Evolutionary conservation across 2,797 vertebrate species (phyloP).

Genomic region (Moxostoma hubbsi): DNA sequence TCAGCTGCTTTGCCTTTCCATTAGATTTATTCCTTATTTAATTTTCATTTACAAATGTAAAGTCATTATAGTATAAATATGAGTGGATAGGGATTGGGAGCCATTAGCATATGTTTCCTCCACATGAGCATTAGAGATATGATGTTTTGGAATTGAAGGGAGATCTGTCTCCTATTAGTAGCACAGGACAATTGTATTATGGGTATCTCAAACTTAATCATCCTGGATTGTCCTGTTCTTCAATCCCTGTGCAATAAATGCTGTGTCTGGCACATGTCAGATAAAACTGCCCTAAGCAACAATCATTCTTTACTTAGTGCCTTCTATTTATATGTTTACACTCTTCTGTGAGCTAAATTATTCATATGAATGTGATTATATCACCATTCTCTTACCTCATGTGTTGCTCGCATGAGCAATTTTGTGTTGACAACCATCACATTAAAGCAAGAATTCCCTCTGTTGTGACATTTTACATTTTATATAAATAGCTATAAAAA

Average conservation of each 20-base stretch:
- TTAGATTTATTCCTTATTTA: conserved; percentile 58
- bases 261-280: conserved; percentile 52
- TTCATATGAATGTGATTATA: conserved; percentile 50
- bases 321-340: conserved; percentile 45
- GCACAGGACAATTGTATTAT: conserved; percentile 60
- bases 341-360: conserved; percentile 32
- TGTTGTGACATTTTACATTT: conserved; percentile 25
- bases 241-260: conserved; percentile 46
- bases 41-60: conserved; percentile 63
- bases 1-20: conserved; percentile 57
- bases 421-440: conserved; percentile 5
- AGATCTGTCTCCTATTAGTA: conserved; percentile 61
- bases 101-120: conserved; percentile 65
- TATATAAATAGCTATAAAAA: conserved; percentile 43
- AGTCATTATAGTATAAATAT: conserved; percentile 64
- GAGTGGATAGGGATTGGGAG: conserved; percentile 55
- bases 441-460: conserved; percentile 34
- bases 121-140: conserved; percentile 57
- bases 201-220: conserved; percentile 48
- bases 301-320: conserved; percentile 41
- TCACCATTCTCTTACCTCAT: conserved; percentile 22
- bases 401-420: conserved; percentile 40
- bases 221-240: conserved; percentile 43
- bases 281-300: conserved; percentile 53
- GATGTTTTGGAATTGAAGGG: conserved; percentile 52